Base-by-base conservation (phyloP, 2,888 invertebrate species). In the Chalcis sispes region DNA sequence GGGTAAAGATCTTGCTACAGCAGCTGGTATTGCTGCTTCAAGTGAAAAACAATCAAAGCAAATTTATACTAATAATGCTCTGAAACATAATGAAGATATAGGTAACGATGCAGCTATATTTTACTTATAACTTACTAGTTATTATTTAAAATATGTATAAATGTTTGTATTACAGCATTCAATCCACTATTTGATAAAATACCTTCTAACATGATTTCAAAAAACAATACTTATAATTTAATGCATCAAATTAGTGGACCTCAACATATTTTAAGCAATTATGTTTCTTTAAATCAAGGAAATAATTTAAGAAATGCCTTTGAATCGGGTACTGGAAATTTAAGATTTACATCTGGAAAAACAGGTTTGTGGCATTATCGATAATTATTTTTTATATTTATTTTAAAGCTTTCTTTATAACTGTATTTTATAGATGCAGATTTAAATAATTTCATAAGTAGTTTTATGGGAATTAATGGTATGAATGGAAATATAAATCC, bases 1-100 rank as follows among this genome's bases (percentile, higher is more conserved):
- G 15, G 96, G 96, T 18, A 96, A 95, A 86, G 95, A 95, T 84
- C 90, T 96, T 85, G 95, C 95, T 3, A 94, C 96, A 8, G 74
- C 67, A 25, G 62, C 36, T 7, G 59, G 65, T n/a, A 66, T 59
- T 4, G 29, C n/a, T 4, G 13, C 0, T 4, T 10, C 13, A 20
- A 66, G 48, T 40, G 65, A 73, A 52, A 25, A 59, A 2, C 20
- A 29, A 56, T 29, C 15, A 2, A n/a, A 29, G 7, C 10, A 15
- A 1, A 18, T 3, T 13, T 20, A 8, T 18, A 20, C 1, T 10
- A 59, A 36, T 20, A 4, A 59, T 27, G 32, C 18, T 3, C 1
- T 32, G 1, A 59, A 32, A 10, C 32, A 4, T 36, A 59, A 59
- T 5, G 59, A 36, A 36, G 3, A n/a, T 46, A 46, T 7, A 52